phyloP scores from a whole-genome alignment of 1,140 invertebrate species.

The Penaeus indicus region DNA sequence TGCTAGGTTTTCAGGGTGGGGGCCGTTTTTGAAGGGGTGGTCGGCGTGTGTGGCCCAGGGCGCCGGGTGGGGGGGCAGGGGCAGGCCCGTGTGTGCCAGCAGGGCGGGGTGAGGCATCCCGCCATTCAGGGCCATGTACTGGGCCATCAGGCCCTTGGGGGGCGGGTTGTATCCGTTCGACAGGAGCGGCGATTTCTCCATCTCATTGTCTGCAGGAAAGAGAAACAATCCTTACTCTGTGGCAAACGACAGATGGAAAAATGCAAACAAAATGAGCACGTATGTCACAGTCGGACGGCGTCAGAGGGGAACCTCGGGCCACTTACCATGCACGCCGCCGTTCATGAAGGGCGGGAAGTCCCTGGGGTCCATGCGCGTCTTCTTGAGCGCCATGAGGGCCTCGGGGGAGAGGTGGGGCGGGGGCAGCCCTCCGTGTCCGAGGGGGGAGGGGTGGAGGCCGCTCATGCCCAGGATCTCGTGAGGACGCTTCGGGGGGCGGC shows the following conservation, averaged over 20 bases:
- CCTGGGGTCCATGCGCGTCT: conserved; percentile 58
- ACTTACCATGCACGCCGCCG: conserved; percentile 53
- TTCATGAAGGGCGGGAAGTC: conserved; percentile 62
- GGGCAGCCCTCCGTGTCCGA: conserved; percentile 35
- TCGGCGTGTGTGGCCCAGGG: conserved; percentile 64
- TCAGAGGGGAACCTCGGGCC: too few species aligned
- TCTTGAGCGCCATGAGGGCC: conserved; percentile 62
- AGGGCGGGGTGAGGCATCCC: conserved; percentile 66
- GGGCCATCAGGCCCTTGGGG: conserved; percentile 65
- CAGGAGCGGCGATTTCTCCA: conserved; percentile 91
- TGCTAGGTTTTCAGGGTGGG: conserved; percentile 50
- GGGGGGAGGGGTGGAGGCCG: conserved; percentile 22
- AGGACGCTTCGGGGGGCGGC: conserved; percentile 54
- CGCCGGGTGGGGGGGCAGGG: conserved; percentile 63
- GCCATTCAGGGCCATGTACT: conserved; percentile 66
- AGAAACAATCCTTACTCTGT: conserved; percentile 24
- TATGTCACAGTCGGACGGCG: too few species aligned
- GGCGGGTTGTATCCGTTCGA: conserved; percentile 93
- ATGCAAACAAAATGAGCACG: not conserved
- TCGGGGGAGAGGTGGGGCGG: conserved; percentile 60
- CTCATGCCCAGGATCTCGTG: conserved; percentile 58
- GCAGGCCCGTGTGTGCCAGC: conserved; percentile 63
- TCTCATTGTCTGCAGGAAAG: conserved; percentile 78
- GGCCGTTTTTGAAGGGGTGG: conserved; percentile 60
- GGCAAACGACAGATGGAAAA: not conserved